Base-by-base conservation (phyloP, 2,113 vertebrate genomes). In the Oreotrochilus melanogaster region DNA sequence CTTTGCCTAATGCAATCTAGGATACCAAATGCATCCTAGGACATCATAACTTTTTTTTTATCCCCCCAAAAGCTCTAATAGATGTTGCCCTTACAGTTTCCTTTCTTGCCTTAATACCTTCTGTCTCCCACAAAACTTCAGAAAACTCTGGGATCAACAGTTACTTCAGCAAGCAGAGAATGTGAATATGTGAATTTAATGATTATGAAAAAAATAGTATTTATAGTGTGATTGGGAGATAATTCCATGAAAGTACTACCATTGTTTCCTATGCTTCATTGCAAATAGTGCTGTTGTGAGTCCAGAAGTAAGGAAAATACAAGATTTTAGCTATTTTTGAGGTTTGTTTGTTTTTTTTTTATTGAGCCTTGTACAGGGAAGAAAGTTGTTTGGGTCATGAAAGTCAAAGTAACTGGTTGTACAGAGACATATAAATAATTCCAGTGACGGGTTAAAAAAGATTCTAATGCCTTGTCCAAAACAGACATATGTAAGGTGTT, bases 351-450 rank as follows among this genome's bases (percentile, higher is more conserved):
- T 3, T 64, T 6, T 7, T 39, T 87, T 86, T 72, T 72, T 47
- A 54, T 39, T 51, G 53, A 22, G 27, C 45, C 25, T 57, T 37
- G 11, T 71, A 37, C 18, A 62, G 60, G 17, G 6, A 23, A 78
- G 14, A 62, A 94, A 70, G 54, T 39, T 0, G 0, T 53, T 1
- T 0, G 18, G 18, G 28, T 78, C 33, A 73, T 33, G 25, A 65
- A 92, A 58, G 47, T 58, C 53, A 80, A 89, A 66, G 14, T 4
- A 62, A 39, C 17, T 61, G 9, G 5, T 43, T 83, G 42, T 61
- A 39, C 22, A 65, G 7, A 35, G 19, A 51, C 18, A n/a, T 45
- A 50, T 10, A 86, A 86, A 61, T 50, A 86, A 83, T 86, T 83
- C n/a, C 30, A 51, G 8, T 60, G 22, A 16, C 23, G 89, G 18